A percentile compares a stretch with the other conserved stretches of the same genome.
These are phyloP conservation scores for Aptenodytes patagonicus DNA, from an alignment of 2,113 vertebrate species.

Conservation along the genomic window DNA sequence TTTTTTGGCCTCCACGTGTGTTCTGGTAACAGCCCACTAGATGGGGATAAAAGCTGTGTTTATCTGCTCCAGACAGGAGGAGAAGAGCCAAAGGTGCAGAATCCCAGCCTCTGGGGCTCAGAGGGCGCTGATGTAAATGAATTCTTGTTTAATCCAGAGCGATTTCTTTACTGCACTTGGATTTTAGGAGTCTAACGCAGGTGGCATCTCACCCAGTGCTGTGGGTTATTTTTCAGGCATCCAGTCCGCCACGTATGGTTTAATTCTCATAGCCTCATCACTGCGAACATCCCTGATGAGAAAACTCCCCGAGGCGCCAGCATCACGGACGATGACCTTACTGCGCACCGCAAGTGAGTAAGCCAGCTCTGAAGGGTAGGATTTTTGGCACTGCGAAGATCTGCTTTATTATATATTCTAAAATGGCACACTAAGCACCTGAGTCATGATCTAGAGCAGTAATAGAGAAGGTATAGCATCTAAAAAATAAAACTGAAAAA, in stretches of 20 bases:
- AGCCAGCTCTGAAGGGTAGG: background rate
- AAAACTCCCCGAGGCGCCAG: slow-evolving; percentile 82
- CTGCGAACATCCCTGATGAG: slow-evolving; percentile 90
- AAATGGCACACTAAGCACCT: background rate
- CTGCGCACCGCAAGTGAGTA: slow-evolving; percentile 86
- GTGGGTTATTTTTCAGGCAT: slow-evolving; percentile 75
- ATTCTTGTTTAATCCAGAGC: background rate
- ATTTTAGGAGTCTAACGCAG: rapidly evolving
- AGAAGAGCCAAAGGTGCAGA: background rate
- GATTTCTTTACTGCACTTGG: rapidly evolving
- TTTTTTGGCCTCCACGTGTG: background rate
- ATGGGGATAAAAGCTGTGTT: background rate
- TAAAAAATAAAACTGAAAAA: background rate
- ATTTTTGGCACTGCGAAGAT: background rate
- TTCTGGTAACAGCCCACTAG: slow-evolving; percentile 38
- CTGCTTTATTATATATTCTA: background rate
- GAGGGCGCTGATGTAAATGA: rapidly evolving
- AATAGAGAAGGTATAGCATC: background rate
- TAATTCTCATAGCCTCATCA: slow-evolving; percentile 85
- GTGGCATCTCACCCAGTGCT: background rate
- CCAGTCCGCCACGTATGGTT: slow-evolving; percentile 87
- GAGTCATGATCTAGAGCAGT: background rate
- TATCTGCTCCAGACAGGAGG: background rate
- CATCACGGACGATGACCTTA: slow-evolving; percentile 86
- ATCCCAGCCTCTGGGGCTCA: background rate